These are phyloP conservation scores for Setophaga petechia DNA, from an alignment of 2,113 vertebrate genomes.

Conservation along the genomic window DNA sequence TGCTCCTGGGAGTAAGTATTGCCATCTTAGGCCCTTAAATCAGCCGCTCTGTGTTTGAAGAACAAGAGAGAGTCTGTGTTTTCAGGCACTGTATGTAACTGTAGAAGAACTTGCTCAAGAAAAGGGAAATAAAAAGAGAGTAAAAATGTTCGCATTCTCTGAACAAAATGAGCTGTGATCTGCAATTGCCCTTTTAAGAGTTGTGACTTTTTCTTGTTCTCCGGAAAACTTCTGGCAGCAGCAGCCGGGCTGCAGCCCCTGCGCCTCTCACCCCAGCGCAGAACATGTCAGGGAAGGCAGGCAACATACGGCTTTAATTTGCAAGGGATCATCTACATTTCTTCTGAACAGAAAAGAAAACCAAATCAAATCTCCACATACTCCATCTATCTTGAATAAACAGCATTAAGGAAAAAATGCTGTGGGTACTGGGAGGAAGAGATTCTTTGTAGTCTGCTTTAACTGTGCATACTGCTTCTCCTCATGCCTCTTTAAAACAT, in stretches of 20 bases:
- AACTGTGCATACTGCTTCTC: background rate
- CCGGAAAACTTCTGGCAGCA: conserved; percentile 48
- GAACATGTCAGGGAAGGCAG: conserved; percentile 23
- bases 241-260: conserved; percentile 46
- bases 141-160: background rate
- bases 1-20: conserved; percentile 19
- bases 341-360: conserved; percentile 50
- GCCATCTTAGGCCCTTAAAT: conserved; percentile 19
- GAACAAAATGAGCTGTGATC: conserved; percentile 60
- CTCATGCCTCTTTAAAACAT: background rate
- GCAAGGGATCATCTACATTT: conserved; percentile 71
- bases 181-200: conserved; percentile 62
- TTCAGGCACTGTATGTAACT: conserved; percentile 17
- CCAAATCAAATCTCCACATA: conserved; percentile 46
- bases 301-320: conserved; percentile 73
- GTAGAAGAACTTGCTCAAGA: conserved; percentile 38
- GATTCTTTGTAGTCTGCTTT: conserved; percentile 6
- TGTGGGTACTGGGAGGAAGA: conserved; percentile 6
- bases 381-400: conserved; percentile 56
- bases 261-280: conserved; percentile 21
- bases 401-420: conserved; percentile 22
- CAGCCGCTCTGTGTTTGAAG: conserved; percentile 10
- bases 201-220: conserved; percentile 49
- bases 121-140: conserved; percentile 45
- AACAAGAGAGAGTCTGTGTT: conserved; percentile 38